These are phyloP conservation scores for Eupristina koningsbergeri DNA, from an alignment of 1,140 invertebrate species.

Conservation along the genomic window DNA sequence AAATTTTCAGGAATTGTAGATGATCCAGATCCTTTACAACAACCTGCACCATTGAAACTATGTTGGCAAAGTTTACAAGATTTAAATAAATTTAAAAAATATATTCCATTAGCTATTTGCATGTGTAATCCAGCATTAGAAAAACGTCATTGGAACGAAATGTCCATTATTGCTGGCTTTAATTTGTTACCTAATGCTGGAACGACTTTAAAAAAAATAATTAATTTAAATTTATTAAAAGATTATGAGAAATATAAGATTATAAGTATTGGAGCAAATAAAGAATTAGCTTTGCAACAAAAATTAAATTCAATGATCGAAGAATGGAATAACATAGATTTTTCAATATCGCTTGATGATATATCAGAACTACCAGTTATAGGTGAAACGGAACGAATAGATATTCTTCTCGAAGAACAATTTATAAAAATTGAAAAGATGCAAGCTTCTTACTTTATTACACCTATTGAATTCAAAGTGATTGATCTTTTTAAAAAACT, in stretches of 20 bases:
- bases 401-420: slow-evolving; percentile 79
- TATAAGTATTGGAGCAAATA: slow-evolving; percentile 80
- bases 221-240: slow-evolving; percentile 76
- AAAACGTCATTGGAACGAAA: slow-evolving; percentile 82
- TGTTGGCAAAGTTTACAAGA: slow-evolving; percentile 73
- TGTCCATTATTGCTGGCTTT: slow-evolving; percentile 78
- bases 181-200: slow-evolving; percentile 80
- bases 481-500: slow-evolving; percentile 76
- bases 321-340: slow-evolving; percentile 77
- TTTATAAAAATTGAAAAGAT: slow-evolving; percentile 79
- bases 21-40: slow-evolving; percentile 75
- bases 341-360: slow-evolving; percentile 69
- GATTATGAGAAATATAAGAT: slow-evolving; percentile 77
- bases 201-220: slow-evolving; percentile 77
- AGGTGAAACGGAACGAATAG: slow-evolving; percentile 76
- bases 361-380: slow-evolving; percentile 73
- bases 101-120: slow-evolving; percentile 78
- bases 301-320: slow-evolving; percentile 77
- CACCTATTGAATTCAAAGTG: slow-evolving; percentile 76
- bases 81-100: slow-evolving; percentile 77
- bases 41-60: slow-evolving; percentile 76
- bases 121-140: slow-evolving; percentile 81
- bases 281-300: slow-evolving; percentile 78
- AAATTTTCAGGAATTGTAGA: slow-evolving; percentile 73
- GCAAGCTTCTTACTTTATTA: slow-evolving; percentile 80